Evolutionary conservation across 1,140 invertebrate species (phyloP).

Genomic region (Macrosteles quadrilineatus): DNA sequence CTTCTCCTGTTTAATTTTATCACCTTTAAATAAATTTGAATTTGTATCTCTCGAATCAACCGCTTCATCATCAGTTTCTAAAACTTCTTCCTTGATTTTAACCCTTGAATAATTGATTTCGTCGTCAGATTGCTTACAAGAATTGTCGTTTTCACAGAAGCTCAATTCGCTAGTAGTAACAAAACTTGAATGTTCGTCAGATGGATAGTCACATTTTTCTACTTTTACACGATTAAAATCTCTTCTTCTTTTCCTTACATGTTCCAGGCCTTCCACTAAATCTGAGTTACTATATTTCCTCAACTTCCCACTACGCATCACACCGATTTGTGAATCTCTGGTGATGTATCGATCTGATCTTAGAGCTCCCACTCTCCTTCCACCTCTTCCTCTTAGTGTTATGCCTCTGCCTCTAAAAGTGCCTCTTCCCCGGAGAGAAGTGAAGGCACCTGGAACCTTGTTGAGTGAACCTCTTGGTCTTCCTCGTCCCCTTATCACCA

Average conservation of each 20-base stretch:
- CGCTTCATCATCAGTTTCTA: constrained; percentile 1
- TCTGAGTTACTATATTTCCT: constrained; percentile 26
- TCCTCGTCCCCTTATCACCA: background rate
- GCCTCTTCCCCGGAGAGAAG: background rate
- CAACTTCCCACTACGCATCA: constrained; percentile 34
- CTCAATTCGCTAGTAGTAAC: constrained; percentile 26
- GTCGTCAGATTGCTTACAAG: constrained; percentile 13
- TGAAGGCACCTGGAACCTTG: background rate
- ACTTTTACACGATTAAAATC: background rate
- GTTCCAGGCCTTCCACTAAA: background rate
- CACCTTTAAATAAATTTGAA: constrained; percentile 16
- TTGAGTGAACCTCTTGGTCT: background rate
- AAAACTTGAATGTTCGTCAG: constrained; percentile 30
- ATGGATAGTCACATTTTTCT: background rate
- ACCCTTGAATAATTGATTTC: background rate
- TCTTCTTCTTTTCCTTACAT: constrained; percentile 16
- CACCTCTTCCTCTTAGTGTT: background rate
- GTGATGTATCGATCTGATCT: background rate
- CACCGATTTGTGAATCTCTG: background rate
- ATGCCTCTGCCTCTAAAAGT: background rate
- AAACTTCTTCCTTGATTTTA: background rate
- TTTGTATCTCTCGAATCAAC: constrained; percentile 5
- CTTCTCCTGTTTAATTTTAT: background rate
- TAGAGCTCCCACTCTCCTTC: background rate
- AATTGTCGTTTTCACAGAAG: constrained; percentile 13